Evolutionary conservation across 1,140 invertebrate species (phyloP), one percentile per base, ranked within the genome.

Genomic region (Anagrus nilaparvatae): DNA sequence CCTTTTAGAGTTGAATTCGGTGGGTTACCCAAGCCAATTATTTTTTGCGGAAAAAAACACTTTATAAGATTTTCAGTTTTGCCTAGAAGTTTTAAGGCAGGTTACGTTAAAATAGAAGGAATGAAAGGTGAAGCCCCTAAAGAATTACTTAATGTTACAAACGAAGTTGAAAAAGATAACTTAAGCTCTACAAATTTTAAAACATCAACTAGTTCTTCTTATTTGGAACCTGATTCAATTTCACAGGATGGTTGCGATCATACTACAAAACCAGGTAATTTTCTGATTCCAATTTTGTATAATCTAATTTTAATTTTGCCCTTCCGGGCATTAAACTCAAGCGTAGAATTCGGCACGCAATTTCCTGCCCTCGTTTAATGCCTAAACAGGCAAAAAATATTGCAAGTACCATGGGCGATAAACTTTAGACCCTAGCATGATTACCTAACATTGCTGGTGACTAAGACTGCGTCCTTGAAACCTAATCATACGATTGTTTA

Each of bases 1-100:
- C 78, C 83, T 2, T 88, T 89, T 57, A 76, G 81, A 57, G 77
- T 86, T 2, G 81, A 90, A 46, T 97, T 94, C 71, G 93, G 92
- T 33, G 93, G 91, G 8, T 71, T 94, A 28, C 91, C 92, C 1
- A 88, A 91, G 55, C 81, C 89, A 1, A 81, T 94, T 38, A 74
- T 82, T 36, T 73, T 95, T 19, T 77, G 79, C 17, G 82, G 79
- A 14, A 78, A 80, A 44, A 83, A 83, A 48, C 85, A 91, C 62
- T 91, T 84, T 51, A 76, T 97, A 16, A 70, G 87, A 23, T 79
- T 94, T 47, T 75, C 83, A 0, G 81, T 83, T 1, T 65, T 93
- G 36, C 86, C 91, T 1, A 77, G 79, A 36, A 79, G 82, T 18
- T 69, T 84, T 3, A 71, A 70, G 31, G 78, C 82, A 1, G 84